Conservation (phyloP, 2,113 vertebrate genomes). For the Neoarius graeffei region DNA sequence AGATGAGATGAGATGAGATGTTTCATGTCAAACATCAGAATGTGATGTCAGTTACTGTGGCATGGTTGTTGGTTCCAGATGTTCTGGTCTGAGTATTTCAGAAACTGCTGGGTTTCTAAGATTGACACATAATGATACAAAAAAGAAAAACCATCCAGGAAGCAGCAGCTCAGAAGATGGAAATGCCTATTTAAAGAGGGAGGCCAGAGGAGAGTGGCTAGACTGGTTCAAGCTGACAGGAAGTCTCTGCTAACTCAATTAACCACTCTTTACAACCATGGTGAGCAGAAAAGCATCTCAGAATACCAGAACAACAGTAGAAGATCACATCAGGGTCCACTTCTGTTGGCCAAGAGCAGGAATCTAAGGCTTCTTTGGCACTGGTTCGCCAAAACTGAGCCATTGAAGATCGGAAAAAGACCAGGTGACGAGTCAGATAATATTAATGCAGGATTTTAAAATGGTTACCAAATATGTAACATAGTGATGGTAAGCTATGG, state of each 20-base stretch:
- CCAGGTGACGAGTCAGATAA: neutral
- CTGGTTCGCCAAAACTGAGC: neutral
- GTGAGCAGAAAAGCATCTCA: neutral
- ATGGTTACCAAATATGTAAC: neutral
- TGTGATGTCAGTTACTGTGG: neutral
- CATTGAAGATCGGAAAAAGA: neutral
- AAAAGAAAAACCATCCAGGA: neutral
- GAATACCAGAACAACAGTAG: neutral
- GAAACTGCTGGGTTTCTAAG: neutral
- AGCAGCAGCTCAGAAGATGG: too few relatives aligned
- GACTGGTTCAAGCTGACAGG: neutral
- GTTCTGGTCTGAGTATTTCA: neutral
- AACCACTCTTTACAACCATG: neutral
- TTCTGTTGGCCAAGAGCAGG: neutral
- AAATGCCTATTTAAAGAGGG: neutral
- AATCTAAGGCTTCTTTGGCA: neutral
- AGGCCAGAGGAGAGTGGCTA: neutral
- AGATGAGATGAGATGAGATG: too few relatives aligned
- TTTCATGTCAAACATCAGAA: neutral
- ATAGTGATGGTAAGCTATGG: neutral
- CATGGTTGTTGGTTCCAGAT: neutral
- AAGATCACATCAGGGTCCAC: neutral
- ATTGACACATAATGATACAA: neutral
- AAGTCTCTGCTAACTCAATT: neutral
- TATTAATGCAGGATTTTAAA: neutral